Evolutionary conservation across 2,797 vertebrate species (phyloP), one percentile per base, ranked within the genome.

Genomic region (Chloroceryle amazona): DNA sequence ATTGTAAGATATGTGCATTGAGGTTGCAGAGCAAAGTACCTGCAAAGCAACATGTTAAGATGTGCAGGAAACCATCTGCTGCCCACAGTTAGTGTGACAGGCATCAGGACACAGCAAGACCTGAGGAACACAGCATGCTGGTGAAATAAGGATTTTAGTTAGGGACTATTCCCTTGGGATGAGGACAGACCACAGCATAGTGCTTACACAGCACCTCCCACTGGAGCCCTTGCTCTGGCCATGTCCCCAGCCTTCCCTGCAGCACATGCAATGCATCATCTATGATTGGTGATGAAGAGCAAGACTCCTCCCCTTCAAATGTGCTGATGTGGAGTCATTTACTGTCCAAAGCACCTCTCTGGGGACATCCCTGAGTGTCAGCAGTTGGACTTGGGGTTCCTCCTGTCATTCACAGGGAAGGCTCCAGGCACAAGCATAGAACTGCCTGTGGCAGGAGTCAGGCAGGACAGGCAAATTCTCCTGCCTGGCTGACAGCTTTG

Each of bases 1-100:
- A 71, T 76, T 89, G 57, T 79, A 86, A 93, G 92, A 87, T 80
- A 63, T 46, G 74, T 95, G 89, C 55, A 63, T 5, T 16, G 66
- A 73, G 93, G 70, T 37, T 80, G 92, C 4, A 3, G 93, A 94
- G 94, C 78, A 94, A 80, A 90, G 90, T 66, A 90, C 80, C 78
- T 29, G 62, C 95, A 70, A 19, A n/a, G 39, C 54, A 73, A 25
- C 49, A 3, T 37, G 92, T 52, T 58, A 49, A 42, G 55, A 60
- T 46, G 83, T 49, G 71, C 47, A 55, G 33, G 28, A 22, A 91
- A 18, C 31, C 78, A 72, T 81, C 96, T 89, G 96, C 87, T 96
- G 81, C 70, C 65, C 78, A 39, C 11, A 35, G 78, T 3, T 22
- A 10, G 65, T 83, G 90, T 13, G 51, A 10, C 51, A 72, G 51